Evolutionary conservation across 2,113 vertebrate species (phyloP).

Genomic region (Oncorhynchus kisutch): DNA sequence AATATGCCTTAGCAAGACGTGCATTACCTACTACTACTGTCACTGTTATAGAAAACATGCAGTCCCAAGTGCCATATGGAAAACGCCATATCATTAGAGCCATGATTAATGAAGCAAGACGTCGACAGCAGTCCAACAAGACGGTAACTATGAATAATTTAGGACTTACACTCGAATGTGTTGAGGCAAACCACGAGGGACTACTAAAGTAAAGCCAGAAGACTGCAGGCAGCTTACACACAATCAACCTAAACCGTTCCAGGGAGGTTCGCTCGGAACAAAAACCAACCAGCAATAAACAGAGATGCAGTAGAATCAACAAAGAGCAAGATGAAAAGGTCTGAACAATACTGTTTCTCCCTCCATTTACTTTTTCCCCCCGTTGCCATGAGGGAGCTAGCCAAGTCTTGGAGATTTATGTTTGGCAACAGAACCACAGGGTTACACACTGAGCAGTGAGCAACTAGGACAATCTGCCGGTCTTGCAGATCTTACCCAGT

Average conservation of each 20-base stretch:
- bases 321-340: background rate
- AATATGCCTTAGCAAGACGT: background rate
- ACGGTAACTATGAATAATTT: slow-evolving; percentile 18
- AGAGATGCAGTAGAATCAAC: background rate
- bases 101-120: slow-evolving; percentile 21
- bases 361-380: slow-evolving; percentile 22
- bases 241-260: background rate
- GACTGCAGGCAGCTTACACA: background rate
- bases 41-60: background rate
- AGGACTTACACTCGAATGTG: slow-evolving; percentile 16
- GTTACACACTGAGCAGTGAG: slow-evolving; percentile 50
- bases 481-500: slow-evolving; percentile 44
- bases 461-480: slow-evolving; percentile 55
- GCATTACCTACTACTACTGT: background rate
- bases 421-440: slow-evolving; percentile 30
- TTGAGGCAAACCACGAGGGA: slow-evolving; percentile 10
- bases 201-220: background rate
- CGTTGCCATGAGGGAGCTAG: slow-evolving; percentile 56
- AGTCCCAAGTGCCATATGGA: background rate
- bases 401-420: slow-evolving; percentile 33
- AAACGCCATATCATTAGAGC: background rate
- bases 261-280: background rate
- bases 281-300: background rate
- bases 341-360: slow-evolving; percentile 1
- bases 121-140: slow-evolving; percentile 8